Evolutionary conservation across 1,140 invertebrate genomes (phyloP).

Genomic region (Homalodisca vitripennis): DNA sequence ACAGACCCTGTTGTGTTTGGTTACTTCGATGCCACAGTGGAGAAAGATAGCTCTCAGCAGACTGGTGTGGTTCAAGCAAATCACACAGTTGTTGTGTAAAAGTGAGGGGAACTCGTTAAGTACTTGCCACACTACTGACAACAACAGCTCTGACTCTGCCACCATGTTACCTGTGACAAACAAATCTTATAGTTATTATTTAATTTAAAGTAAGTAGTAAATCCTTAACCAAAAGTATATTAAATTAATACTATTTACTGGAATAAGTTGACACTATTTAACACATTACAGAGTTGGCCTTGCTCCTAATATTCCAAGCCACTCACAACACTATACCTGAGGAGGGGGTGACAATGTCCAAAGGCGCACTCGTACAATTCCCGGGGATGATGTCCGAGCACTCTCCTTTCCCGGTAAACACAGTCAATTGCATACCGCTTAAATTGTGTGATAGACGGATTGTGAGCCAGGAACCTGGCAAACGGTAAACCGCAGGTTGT

Average conservation of each 20-base stretch:
- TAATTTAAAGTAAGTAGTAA: too few relatives aligned
- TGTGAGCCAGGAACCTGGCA: slow-evolving; percentile 80
- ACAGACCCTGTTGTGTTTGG: slow-evolving; percentile 66
- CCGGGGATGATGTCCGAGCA: slow-evolving; percentile 81
- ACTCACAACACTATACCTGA: too few relatives aligned
- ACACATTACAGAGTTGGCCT: too few relatives aligned
- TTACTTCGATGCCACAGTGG: slow-evolving; percentile 75
- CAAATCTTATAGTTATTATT: too few relatives aligned
- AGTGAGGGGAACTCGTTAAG: slow-evolving; percentile 68
- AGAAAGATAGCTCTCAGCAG: slow-evolving; percentile 76
- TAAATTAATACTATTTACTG: too few relatives aligned
- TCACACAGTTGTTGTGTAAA: slow-evolving; percentile 64
- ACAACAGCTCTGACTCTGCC: slow-evolving; percentile 80
- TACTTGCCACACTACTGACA: slow-evolving; percentile 76
- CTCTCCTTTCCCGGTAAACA: slow-evolving; percentile 82
- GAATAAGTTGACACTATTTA: too few relatives aligned
- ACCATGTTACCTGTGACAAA: slow-evolving; percentile 47
- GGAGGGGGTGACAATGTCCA: slow-evolving; percentile 82
- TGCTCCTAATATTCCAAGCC: too few relatives aligned
- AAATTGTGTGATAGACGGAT: slow-evolving; percentile 67
- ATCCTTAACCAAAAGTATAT: too few relatives aligned
- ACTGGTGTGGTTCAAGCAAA: slow-evolving; percentile 81
- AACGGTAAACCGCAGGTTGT: slow-evolving; percentile 64
- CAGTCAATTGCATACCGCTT: slow-evolving; percentile 83
- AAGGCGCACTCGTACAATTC: slow-evolving; percentile 91